A percentile compares a stretch with the other conserved stretches of the same genome.
phyloP scores from a whole-genome alignment of 2,113 vertebrate genomes.

The Oncorhynchus kisutch region DNA sequence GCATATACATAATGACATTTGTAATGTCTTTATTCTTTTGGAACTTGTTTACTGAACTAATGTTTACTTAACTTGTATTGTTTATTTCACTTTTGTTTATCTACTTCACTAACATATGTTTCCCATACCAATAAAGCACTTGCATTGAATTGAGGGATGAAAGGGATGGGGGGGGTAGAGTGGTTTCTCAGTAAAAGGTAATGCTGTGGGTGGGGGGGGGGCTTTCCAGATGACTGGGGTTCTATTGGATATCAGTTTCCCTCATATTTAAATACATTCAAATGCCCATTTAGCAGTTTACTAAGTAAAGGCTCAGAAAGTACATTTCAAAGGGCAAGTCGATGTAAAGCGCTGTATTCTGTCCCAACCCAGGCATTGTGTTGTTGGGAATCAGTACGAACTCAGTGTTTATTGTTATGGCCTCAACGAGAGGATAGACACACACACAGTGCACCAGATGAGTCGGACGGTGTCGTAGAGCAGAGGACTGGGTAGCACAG shows the following conservation, averaged over 20 bases:
- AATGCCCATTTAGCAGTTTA: neutral
- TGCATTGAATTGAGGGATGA: too few relatives aligned
- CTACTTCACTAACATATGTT: too few relatives aligned
- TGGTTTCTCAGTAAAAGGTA: too few relatives aligned
- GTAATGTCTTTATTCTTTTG: too few relatives aligned
- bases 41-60: too few relatives aligned
- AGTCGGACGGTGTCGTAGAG: slow-evolving; percentile 8
- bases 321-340: neutral
- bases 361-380: neutral
- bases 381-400: neutral
- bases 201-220: too few relatives aligned
- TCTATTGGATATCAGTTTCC: neutral
- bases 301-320: neutral
- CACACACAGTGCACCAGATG: too few relatives aligned
- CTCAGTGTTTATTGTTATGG: neutral
- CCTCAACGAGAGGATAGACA: neutral
- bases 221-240: neutral
- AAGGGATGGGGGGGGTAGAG: too few relatives aligned
- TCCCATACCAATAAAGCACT: too few relatives aligned
- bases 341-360: neutral
- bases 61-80: too few relatives aligned
- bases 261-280: neutral
- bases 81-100: too few relatives aligned
- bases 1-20: too few relatives aligned
- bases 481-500: neutral